These are phyloP conservation scores for Fragum whitleyi DNA, from an alignment of 2,888 invertebrate species.

Conservation along the genomic window DNA sequence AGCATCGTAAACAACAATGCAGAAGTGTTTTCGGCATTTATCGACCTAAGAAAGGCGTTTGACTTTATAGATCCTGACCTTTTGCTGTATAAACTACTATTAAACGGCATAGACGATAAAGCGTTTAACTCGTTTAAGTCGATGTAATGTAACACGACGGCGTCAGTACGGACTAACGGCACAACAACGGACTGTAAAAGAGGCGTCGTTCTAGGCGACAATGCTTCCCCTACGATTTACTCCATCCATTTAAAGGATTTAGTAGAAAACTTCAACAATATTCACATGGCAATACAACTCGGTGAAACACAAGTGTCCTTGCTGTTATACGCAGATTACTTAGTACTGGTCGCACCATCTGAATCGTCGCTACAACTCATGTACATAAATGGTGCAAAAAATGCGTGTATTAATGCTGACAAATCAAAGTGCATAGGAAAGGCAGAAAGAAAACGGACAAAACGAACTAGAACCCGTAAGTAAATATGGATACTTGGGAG, in stretches of 20 bases:
- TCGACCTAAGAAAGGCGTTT: slow-evolving; percentile 25
- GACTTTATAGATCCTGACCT: slow-evolving; percentile 40
- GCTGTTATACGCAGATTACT: slow-evolving; percentile 43
- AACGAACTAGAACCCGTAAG: slow-evolving; percentile 36
- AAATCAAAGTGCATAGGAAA: slow-evolving; percentile 31
- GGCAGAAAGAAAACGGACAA: slow-evolving; percentile 28
- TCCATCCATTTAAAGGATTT: slow-evolving; percentile 40
- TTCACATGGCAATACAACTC: slow-evolving; percentile 26
- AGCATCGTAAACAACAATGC: slow-evolving; percentile 34
- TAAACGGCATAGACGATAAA: slow-evolving; percentile 38
- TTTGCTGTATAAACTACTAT: slow-evolving; percentile 44
- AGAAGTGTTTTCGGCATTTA: slow-evolving; percentile 23
- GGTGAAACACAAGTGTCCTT: slow-evolving; percentile 32
- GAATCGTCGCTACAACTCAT: slow-evolving; percentile 38
- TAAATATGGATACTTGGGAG: slow-evolving; percentile 50
- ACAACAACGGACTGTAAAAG: slow-evolving; percentile 23
- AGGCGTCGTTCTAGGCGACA: slow-evolving; percentile 38
- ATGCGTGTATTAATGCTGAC: slow-evolving; percentile 36
- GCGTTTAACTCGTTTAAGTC: slow-evolving; percentile 17
- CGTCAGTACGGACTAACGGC: slow-evolving; percentile 31
- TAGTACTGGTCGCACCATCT: slow-evolving; percentile 30
- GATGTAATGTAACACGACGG: not conserved
- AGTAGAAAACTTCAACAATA: slow-evolving; percentile 33
- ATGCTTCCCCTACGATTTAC: slow-evolving; percentile 42
- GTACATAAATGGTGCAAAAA: slow-evolving; percentile 43